These are phyloP conservation scores for Phymanthus crucifer DNA, from an alignment of 92 coral and sea anemone species.

Conservation along the genomic window DNA sequence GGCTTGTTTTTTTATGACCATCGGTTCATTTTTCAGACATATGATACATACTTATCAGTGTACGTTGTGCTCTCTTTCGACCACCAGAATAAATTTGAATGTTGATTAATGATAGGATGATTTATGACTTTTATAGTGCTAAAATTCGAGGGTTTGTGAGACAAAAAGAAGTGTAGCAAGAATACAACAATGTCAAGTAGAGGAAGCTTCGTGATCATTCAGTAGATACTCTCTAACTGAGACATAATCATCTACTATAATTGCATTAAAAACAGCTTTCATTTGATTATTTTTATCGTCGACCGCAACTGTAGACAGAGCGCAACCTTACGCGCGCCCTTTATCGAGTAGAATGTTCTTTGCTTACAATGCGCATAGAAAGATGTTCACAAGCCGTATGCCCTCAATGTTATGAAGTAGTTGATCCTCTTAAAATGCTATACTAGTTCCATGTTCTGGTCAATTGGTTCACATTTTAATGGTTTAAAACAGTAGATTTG, in stretches of 20 bases:
- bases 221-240: not conserved
- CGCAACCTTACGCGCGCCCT: not conserved
- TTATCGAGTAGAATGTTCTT: not conserved
- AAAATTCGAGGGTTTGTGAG: not conserved
- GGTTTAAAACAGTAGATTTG: too few species aligned
- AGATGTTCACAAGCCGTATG: too few species aligned
- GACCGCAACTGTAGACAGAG: not conserved
- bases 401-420: too few species aligned
- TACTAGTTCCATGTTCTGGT: too few species aligned
- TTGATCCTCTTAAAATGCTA: too few species aligned
- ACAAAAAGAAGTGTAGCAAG: not conserved
- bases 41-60: not conserved
- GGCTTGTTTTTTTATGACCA: too few species aligned
- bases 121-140: not conserved
- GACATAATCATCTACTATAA: not conserved
- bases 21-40: too few species aligned
- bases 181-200: not conserved
- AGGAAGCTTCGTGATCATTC: constrained; percentile 10
- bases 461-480: too few species aligned
- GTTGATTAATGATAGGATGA: not conserved
- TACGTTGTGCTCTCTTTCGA: not conserved
- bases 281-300: not conserved
- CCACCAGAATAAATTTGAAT: constrained; percentile 2
- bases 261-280: not conserved
- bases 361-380: too few species aligned